Conservation (phyloP, 2,113 vertebrate genomes). For the Tamias sibiricus region DNA sequence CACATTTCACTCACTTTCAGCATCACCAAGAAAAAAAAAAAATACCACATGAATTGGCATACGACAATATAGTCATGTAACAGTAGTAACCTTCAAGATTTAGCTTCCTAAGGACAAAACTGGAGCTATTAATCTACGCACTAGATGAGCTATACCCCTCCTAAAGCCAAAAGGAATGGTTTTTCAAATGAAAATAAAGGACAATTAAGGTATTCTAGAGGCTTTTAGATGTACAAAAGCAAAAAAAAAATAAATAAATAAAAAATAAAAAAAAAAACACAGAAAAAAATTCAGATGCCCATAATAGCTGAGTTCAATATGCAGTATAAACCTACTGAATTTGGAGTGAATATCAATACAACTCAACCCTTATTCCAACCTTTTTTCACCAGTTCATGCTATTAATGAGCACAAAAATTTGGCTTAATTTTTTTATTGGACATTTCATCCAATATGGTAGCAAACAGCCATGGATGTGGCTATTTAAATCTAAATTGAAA, state of each 20-base stretch:
- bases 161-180: background rate
- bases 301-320: background rate
- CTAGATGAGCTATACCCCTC: background rate
- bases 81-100: background rate
- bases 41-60: background rate
- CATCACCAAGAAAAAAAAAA: background rate
- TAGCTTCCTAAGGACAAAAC: constrained; percentile 18
- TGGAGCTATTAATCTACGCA: background rate
- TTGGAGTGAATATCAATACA: background rate
- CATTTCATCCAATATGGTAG: background rate
- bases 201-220: constrained; percentile 61
- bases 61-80: rapidly evolving
- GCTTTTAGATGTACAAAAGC: constrained; percentile 36
- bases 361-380: background rate
- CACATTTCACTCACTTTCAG: constrained; percentile 72
- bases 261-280: background rate
- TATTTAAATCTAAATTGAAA: background rate
- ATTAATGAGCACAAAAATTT: background rate
- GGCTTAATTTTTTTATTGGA: background rate
- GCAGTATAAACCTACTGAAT: background rate
- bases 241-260: constrained; percentile 15
- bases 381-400: background rate
- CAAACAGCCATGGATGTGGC: background rate
- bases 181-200: constrained; percentile 30
- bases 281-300: background rate